phyloP scores from a whole-genome alignment of 2,797 vertebrate species.

The Cephalopachus bancanus region DNA sequence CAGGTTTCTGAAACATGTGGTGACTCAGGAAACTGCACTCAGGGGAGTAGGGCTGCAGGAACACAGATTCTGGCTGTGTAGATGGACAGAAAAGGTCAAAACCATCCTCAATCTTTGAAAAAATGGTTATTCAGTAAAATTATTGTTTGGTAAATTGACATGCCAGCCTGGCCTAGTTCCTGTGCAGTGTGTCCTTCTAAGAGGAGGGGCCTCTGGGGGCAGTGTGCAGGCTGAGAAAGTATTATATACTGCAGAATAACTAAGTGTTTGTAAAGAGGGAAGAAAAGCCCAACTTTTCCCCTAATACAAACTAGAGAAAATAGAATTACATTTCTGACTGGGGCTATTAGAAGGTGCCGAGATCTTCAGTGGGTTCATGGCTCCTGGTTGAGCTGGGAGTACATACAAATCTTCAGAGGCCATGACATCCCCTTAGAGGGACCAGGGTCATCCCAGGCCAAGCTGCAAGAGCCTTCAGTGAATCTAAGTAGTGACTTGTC shows the following conservation, averaged over 20 bases:
- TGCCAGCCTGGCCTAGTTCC: slow-evolving; percentile 10
- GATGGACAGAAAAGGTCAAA: background rate
- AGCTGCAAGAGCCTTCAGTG: background rate
- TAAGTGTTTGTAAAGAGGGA: background rate
- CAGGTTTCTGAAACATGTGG: background rate
- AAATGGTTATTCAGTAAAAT: background rate
- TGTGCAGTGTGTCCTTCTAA: background rate
- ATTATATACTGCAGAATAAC: background rate
- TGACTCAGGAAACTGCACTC: background rate
- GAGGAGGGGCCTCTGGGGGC: background rate
- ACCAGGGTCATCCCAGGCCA: background rate
- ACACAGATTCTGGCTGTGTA: background rate
- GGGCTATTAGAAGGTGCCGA: background rate
- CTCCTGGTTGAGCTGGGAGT: no score
- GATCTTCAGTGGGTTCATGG: background rate
- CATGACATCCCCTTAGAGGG: background rate
- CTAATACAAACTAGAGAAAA: background rate
- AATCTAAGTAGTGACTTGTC: background rate
- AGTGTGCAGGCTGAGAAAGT: background rate
- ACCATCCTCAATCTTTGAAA: background rate
- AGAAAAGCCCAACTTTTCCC: background rate
- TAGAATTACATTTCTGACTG: background rate
- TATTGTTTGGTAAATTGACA: background rate
- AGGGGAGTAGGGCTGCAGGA: background rate
- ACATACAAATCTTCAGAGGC: background rate